These are phyloP conservation scores for Peribatodes rhomboidaria DNA, from an alignment of 2,888 invertebrate species.

Conservation along the genomic window DNA sequence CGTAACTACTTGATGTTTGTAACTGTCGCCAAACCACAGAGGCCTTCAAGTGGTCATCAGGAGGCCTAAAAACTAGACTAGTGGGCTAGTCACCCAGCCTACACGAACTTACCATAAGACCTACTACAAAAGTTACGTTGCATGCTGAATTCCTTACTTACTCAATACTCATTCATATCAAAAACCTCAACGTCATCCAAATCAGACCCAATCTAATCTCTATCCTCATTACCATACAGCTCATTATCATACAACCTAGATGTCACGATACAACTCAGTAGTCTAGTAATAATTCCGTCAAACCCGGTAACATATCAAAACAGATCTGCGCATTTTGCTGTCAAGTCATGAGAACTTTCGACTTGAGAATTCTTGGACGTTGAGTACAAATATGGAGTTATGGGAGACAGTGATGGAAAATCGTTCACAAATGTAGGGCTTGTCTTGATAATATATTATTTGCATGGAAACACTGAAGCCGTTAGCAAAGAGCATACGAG, in stretches of 20 bases:
- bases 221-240: constrained; percentile 11
- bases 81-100: too few species aligned
- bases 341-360: constrained; percentile 7
- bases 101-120: too few species aligned
- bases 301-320: constrained; percentile 43
- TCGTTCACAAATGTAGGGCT: background rate
- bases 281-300: constrained; percentile 44
- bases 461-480: background rate
- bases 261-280: constrained; percentile 16
- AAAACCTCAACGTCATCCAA: constrained; percentile 12
- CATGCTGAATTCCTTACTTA: too few species aligned
- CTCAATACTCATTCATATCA: constrained; percentile 14
- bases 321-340: constrained; percentile 45
- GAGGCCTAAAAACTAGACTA: too few species aligned
- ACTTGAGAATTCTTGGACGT: constrained; percentile 1
- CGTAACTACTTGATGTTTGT: too few species aligned
- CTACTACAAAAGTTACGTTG: too few species aligned
- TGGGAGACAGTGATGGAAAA: constrained; percentile 11
- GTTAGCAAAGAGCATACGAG: background rate
- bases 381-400: constrained; percentile 11
- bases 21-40: too few species aligned
- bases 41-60: too few species aligned
- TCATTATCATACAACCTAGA: constrained; percentile 24
- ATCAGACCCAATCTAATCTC: background rate
- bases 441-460: background rate